A percentile compares a stretch with the other conserved stretches of the same genome.
phyloP scores from a whole-genome alignment of 2,113 vertebrate species.

The Serinus canaria region DNA sequence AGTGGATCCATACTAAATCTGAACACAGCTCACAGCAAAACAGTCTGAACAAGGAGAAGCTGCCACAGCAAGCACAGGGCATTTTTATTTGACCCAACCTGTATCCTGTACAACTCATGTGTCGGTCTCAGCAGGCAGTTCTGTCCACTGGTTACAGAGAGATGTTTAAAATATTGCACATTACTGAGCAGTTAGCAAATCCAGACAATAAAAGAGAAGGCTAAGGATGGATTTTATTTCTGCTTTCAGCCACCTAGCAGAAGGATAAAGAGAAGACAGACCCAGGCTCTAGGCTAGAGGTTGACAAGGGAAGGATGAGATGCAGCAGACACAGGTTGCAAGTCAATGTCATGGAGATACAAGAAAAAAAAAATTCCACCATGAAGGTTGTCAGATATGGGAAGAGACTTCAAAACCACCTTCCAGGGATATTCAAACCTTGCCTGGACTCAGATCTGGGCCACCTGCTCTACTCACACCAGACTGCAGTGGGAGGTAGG shows the following conservation, averaged over 20 bases:
- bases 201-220: neutral
- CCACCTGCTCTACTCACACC: rapidly evolving
- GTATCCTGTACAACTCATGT: rapidly evolving
- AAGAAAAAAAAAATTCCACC: neutral
- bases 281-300: neutral
- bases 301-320: neutral
- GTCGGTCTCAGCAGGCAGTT: neutral
- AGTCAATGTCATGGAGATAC: neutral
- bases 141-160: neutral
- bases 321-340: neutral
- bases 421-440: neutral
- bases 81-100: neutral
- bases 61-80: neutral
- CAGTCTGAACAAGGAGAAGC: neutral
- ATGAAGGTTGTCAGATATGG: neutral
- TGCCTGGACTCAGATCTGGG: rapidly evolving
- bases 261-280: neutral
- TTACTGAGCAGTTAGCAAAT: neutral
- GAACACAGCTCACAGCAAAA: neutral
- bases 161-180: neutral
- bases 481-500: neutral
- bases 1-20: neutral
- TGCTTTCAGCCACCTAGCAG: neutral
- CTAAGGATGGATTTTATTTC: neutral
- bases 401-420: neutral